Conservation (phyloP, 2,797 vertebrate species). For the Picus viridis region DNA sequence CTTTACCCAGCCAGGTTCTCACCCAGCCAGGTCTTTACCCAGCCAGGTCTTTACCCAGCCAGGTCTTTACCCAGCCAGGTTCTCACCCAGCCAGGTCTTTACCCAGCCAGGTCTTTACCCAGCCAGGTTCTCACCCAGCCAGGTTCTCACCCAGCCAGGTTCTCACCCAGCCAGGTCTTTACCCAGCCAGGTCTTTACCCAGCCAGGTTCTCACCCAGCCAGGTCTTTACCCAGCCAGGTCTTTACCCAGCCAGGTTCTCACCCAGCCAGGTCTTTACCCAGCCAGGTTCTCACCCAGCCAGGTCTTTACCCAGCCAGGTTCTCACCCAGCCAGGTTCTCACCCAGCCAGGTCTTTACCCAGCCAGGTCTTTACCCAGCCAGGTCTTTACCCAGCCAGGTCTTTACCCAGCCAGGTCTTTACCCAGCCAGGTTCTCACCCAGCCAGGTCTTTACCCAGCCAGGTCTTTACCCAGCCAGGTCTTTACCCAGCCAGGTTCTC, state of each 20-base stretch:
- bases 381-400: neutral
- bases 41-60: too few species aligned
- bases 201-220: neutral
- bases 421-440: neutral
- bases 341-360: neutral
- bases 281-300: neutral
- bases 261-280: neutral
- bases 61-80: too few species aligned
- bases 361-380: neutral
- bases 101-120: too few species aligned
- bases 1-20: too few species aligned
- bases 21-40: too few species aligned
- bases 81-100: too few species aligned
- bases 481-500: neutral
- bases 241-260: neutral
- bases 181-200: neutral
- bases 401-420: too few species aligned
- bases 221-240: too few species aligned
- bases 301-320: neutral
- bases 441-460: neutral
- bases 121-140: too few species aligned
- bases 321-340: neutral
- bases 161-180: neutral
- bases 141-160: neutral
- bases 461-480: too few species aligned